Percentiles rank a stretch among this genome's conserved stretches.
Evolutionary conservation across 2,113 vertebrate species (phyloP).

Genomic region (Trachemys scripta): DNA sequence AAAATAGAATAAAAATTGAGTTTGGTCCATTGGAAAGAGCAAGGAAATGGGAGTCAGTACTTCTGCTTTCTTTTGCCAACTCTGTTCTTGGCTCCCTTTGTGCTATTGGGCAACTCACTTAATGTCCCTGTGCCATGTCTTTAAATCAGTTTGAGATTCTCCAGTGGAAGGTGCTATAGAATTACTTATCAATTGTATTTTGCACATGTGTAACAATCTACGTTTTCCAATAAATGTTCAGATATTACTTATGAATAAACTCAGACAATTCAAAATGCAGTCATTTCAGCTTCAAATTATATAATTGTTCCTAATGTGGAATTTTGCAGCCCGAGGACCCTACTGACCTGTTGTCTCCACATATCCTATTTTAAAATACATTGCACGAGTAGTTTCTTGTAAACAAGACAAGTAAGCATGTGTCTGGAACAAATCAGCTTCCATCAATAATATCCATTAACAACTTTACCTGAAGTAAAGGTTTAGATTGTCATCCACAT

Average conservation of each 20-base stretch:
- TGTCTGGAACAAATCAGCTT: neutral
- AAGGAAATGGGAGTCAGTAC: rapidly evolving
- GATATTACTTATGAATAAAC: neutral
- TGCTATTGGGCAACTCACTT: neutral
- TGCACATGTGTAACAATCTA: neutral
- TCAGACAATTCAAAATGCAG: neutral
- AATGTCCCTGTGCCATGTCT: neutral
- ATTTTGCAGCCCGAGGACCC: neutral
- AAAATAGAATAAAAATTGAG: neutral
- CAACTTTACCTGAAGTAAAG: neutral
- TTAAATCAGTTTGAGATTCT: neutral
- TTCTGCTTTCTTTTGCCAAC: rapidly evolving
- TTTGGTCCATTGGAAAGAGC: neutral
- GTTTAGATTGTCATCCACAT: neutral
- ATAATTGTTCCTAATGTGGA: neutral
- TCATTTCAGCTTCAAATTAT: neutral
- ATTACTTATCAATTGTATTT: neutral
- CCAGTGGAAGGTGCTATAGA: neutral
- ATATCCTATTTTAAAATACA: neutral
- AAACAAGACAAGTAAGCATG: neutral
- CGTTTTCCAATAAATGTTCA: neutral
- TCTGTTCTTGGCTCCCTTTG: neutral
- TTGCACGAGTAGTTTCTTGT: neutral
- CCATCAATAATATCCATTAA: neutral
- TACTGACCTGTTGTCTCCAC: neutral